Base-by-base conservation (phyloP, 1,140 invertebrate genomes). In the Thaumatotibia leucotreta region DNA sequence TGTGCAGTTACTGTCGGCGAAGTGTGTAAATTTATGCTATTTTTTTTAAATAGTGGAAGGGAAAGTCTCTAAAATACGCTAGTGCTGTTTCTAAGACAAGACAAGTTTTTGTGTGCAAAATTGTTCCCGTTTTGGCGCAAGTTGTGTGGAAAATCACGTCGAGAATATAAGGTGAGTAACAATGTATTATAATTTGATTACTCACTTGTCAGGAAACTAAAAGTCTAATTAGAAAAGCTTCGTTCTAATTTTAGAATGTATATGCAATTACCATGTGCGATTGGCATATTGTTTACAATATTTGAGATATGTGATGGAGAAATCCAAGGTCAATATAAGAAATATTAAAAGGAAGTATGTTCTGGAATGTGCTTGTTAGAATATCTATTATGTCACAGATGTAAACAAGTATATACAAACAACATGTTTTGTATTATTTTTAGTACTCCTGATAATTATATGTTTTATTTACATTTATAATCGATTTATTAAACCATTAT, bases 31-130 rank as follows among this genome's bases (percentile, higher is more conserved):
- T 58, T 31, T 29, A 27, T 27, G 5, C 50, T 1, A 54, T n/a
- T 27, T 27, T 54, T 23, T 54, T 9, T 10, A 29, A 58, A 58
- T 27, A 27, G 11, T 11, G 23, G 5, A 5, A 24, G 52, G 27
- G 24, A 24, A 58, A 27, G 23, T 27, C 3, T 29, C 5, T 58
- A 14, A 58, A 17, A 27, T 58, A 20, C 52, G 54, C 31, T 73
- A 74, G 75, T 83, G 77, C 74, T 35, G 68, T 78, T 83, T 82
- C 82, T 76, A 63, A 22, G 33, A 70, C 67, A 69, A 69, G 74
- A 74, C 77, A 74, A 77, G 24, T 86, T 84, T 82, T 84, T 81
- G 74, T 84, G 79, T 79, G 77, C 68, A 75, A 80, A 82, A 81
- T 81, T 73, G 58, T 71, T 69, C 66, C 68, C 61, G 69, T 72